A percentile compares a stretch with the other conserved stretches of the same genome.
Evolutionary conservation across 1,140 invertebrate species (phyloP).

Genomic region (Portunus trituberculatus): DNA sequence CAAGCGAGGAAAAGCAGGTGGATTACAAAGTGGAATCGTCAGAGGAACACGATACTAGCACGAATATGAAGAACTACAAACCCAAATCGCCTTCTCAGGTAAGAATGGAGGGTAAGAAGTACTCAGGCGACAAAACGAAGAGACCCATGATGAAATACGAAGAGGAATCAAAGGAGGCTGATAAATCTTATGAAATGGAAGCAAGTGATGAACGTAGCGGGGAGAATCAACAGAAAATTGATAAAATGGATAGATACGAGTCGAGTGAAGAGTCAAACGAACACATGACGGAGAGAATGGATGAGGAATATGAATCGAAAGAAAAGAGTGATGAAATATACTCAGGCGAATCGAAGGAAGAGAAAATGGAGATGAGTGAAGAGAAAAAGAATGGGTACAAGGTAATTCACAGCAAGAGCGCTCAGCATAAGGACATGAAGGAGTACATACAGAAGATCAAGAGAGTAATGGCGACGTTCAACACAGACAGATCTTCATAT

Average conservation of each 20-base stretch:
- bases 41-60: neutral
- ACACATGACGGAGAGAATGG: neutral
- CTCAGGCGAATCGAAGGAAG: too few species aligned
- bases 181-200: neutral
- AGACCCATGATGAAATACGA: neutral
- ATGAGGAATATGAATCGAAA: neutral
- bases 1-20: neutral
- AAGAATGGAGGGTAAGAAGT: neutral
- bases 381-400: neutral
- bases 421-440: neutral
- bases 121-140: neutral
- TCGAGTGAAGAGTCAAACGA: neutral
- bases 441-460: neutral
- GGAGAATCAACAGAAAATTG: neutral
- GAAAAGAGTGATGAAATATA: neutral
- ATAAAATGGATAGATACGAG: neutral
- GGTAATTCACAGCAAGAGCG: neutral
- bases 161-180: neutral
- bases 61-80: neutral
- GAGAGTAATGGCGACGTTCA: neutral
- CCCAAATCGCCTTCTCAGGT: neutral
- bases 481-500: neutral
- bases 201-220: neutral
- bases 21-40: neutral
- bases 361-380: neutral